Percentiles rank a stretch among this genome's conserved stretches.
Conservation (phyloP, 2,797 vertebrate genomes). For the Sus cebifrons region DNA sequence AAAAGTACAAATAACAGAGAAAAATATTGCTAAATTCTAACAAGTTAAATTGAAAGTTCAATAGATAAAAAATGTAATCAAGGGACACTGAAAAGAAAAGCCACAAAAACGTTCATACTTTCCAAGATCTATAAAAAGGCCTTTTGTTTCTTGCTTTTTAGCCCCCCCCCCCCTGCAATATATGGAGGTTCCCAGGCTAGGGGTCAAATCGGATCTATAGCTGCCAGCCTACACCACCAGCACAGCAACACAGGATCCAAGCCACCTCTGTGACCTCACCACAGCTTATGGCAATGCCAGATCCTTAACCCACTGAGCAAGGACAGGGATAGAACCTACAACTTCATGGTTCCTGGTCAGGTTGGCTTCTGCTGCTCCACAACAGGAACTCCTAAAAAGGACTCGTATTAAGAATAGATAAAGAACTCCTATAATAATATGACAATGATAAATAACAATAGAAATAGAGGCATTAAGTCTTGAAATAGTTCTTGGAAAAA, state of each 20-base stretch:
- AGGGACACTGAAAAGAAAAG: background rate
- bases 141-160: too few species aligned
- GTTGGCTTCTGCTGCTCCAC: too few species aligned
- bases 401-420: background rate
- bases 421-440: background rate
- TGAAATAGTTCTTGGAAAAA: conserved; percentile 10
- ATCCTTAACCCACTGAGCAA: too few species aligned
- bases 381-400: background rate
- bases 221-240: too few species aligned
- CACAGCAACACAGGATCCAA: too few species aligned
- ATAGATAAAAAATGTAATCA: background rate
- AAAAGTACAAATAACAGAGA: background rate
- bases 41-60: background rate
- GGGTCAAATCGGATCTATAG: too few species aligned
- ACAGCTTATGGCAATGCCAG: too few species aligned
- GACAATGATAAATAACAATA: background rate
- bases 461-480: background rate
- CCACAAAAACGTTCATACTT: background rate
- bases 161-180: too few species aligned
- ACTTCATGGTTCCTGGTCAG: too few species aligned
- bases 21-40: background rate
- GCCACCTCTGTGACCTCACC: too few species aligned
- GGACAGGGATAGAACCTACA: too few species aligned
- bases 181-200: too few species aligned
- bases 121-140: background rate